These are phyloP conservation scores for Orientallactaga sibirica DNA, from an alignment of 2,797 vertebrate genomes.

Conservation along the genomic window DNA sequence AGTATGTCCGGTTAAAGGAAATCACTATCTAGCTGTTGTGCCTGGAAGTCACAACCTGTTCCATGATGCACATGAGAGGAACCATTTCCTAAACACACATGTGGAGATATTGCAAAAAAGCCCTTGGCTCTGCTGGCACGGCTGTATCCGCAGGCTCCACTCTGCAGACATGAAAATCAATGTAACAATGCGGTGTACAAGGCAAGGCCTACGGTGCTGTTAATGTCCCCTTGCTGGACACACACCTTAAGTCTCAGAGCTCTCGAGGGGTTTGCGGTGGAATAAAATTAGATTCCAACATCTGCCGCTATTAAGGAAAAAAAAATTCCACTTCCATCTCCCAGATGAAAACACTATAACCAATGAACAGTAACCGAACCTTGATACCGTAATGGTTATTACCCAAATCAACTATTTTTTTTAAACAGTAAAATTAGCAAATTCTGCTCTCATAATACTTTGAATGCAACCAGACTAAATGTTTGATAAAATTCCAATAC, in stretches of 20 bases:
- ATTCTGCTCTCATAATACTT: constrained; percentile 85
- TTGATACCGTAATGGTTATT: constrained; percentile 87
- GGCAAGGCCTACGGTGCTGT: constrained; percentile 55
- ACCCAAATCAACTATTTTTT: constrained; percentile 86
- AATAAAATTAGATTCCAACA: constrained; percentile 89
- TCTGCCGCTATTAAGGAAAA: constrained; percentile 87
- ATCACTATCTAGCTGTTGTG: background rate
- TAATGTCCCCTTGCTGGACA: constrained; percentile 83
- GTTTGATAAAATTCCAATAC: constrained; percentile 84
- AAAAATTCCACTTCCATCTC: constrained; percentile 85
- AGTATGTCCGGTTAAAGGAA: background rate
- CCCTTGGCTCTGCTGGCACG: background rate
- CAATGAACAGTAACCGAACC: constrained; percentile 88
- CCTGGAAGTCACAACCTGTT: constrained; percentile 49
- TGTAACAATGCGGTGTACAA: constrained; percentile 70
- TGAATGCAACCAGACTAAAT: constrained; percentile 83
- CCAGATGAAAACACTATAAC: constrained; percentile 87
- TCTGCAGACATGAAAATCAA: constrained; percentile 67
- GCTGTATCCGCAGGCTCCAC: background rate
- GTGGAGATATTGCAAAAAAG: background rate
- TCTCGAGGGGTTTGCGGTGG: constrained; percentile 80
- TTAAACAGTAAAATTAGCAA: constrained; percentile 86
- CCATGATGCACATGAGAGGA: constrained; percentile 3
- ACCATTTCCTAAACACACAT: constrained; percentile 38
- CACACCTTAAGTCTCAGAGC: constrained; percentile 82